A percentile compares a stretch with the other conserved stretches of the same genome.
Evolutionary conservation across 2,113 vertebrate species (phyloP).

Genomic region (Dicaeum eximium): DNA sequence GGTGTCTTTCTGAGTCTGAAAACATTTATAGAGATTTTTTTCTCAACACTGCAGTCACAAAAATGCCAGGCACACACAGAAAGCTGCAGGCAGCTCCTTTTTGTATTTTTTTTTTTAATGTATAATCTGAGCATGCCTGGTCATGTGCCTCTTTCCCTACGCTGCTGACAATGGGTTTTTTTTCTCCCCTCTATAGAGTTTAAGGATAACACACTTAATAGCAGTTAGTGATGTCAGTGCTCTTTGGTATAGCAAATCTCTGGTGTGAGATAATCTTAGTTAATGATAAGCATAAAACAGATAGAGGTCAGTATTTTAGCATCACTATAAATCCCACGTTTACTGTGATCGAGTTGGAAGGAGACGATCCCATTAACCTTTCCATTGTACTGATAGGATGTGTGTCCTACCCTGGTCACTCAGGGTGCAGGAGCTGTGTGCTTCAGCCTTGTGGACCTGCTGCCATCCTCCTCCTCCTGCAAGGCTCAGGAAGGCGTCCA

Average conservation of each 20-base stretch:
- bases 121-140: neutral
- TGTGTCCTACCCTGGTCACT: neutral
- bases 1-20: neutral
- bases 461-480: neutral
- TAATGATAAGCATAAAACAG: slow-evolving; percentile 76
- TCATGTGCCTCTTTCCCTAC: neutral
- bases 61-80: slow-evolving; percentile 4
- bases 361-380: slow-evolving; percentile 73
- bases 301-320: slow-evolving; percentile 72
- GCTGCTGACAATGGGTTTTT: slow-evolving; percentile 66
- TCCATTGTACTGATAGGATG: slow-evolving; percentile 23
- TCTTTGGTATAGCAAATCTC: slow-evolving; percentile 70
- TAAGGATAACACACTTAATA: slow-evolving; percentile 65
- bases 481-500: neutral
- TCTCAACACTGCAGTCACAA: neutral
- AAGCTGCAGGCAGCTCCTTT: slow-evolving; percentile 4
- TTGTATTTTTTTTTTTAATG: neutral
- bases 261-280: slow-evolving; percentile 72
- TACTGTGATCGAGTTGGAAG: slow-evolving; percentile 48
- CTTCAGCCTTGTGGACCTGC: neutral
- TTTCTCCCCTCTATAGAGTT: slow-evolving; percentile 63
- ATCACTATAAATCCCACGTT: slow-evolving; percentile 59
- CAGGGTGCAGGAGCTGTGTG: neutral
- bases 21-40: slow-evolving; percentile 13
- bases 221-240: slow-evolving; percentile 71